phyloP scores from a whole-genome alignment of 2,888 invertebrate genomes.

The Iselma pallidipennis region DNA sequence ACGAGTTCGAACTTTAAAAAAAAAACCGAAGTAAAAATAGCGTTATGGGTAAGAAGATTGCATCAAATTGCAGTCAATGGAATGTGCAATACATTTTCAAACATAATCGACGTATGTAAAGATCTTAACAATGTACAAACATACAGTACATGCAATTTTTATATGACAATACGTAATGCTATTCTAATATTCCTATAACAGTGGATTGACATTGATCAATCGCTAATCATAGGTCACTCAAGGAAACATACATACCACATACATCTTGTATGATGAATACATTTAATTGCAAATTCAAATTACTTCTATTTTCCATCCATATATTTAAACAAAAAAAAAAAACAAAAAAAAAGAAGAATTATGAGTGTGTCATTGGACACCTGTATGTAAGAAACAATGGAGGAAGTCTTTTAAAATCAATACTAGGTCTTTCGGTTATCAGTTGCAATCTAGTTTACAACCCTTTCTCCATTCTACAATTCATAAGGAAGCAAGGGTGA shows the following conservation, averaged over 20 bases:
- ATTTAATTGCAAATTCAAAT: not conserved
- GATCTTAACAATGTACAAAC: too few species aligned
- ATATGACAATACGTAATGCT: conserved; percentile 27
- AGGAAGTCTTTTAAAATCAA: not conserved
- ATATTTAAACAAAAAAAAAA: not conserved
- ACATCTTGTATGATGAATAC: not conserved
- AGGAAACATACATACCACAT: conserved; percentile 17
- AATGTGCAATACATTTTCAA: too few species aligned
- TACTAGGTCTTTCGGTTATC: not conserved
- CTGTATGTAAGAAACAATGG: not conserved
- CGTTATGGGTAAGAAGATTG: too few species aligned
- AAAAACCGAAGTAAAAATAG: too few species aligned
- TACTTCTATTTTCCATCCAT: not conserved
- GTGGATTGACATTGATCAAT: conserved; percentile 40
- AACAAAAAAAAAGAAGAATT: not conserved
- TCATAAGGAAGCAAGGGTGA: not conserved
- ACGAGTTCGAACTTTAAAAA: too few species aligned
- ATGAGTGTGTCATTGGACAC: not conserved
- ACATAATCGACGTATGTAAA: not conserved
- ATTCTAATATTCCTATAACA: conserved; percentile 34
- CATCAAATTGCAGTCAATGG: too few species aligned
- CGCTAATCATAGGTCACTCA: conserved; percentile 31
- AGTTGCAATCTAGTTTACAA: not conserved
- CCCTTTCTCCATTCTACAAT: not conserved
- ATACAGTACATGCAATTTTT: not conserved